Conservation (phyloP, 2,888 invertebrate species). For the Eurois occulta region DNA sequence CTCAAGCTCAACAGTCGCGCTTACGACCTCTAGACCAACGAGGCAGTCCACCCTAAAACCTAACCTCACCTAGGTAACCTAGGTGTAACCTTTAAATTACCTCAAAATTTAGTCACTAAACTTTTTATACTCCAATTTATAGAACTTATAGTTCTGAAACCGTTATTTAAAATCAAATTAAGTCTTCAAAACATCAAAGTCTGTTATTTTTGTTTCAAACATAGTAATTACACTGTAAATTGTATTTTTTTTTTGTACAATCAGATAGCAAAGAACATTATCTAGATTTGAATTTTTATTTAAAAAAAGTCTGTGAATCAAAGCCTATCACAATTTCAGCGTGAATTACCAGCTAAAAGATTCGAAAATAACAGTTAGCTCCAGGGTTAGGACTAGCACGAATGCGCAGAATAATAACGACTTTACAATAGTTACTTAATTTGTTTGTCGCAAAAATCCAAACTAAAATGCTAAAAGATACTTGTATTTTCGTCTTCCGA, state of each 20-base stretch:
- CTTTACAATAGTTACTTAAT: not conserved
- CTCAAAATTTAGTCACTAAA: not conserved
- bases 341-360: constrained; percentile 19
- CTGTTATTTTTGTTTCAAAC: constrained; percentile 20
- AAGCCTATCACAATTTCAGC: constrained; percentile 8
- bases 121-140: not conserved
- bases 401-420: not conserved
- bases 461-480: not conserved
- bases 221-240: constrained; percentile 15
- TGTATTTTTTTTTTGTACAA: constrained; percentile 1
- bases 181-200: constrained; percentile 10
- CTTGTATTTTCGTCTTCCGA: not conserved
- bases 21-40: too few species aligned
- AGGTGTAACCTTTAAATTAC: not conserved
- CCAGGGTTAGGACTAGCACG: not conserved
- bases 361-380: constrained; percentile 32
- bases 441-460: not conserved
- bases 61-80: not conserved
- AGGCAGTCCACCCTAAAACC: not conserved
- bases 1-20: too few species aligned
- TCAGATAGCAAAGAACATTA: not conserved
- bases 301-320: constrained; percentile 28
- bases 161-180: constrained; percentile 27
- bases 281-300: constrained; percentile 26
- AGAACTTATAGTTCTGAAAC: constrained; percentile 1